Conservation (phyloP, 2,113 vertebrate genomes). For the Cnemophilus loriae region DNA sequence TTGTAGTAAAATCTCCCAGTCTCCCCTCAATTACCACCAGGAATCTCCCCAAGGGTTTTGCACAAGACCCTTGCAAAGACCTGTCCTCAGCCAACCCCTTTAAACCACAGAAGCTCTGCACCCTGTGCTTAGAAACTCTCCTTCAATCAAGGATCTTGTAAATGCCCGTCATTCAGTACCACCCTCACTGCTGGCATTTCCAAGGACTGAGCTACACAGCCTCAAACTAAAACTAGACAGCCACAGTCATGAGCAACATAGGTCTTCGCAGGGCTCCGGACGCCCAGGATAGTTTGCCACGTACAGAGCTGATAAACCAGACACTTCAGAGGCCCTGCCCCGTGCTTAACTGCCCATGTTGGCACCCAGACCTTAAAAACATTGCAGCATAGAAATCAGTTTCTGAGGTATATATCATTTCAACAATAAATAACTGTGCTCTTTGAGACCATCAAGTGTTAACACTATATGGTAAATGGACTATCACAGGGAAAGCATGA, state of each 20-base stretch:
- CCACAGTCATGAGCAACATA: fast-evolving
- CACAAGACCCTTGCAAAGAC: neutral
- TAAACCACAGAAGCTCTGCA: neutral
- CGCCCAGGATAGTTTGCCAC: neutral
- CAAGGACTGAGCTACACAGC: neutral
- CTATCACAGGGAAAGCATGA: neutral
- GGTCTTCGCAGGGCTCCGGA: fast-evolving
- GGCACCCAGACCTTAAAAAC: neutral
- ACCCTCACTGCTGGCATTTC: neutral
- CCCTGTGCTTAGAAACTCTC: neutral
- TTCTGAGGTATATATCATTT: neutral
- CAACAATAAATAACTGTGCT: neutral
- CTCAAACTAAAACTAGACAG: neutral
- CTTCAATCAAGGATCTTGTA: neutral
- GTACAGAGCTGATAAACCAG: neutral
- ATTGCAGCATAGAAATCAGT: neutral
- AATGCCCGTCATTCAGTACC: neutral
- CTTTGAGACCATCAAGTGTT: neutral
- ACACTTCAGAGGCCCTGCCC: neutral
- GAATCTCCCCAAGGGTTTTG: neutral
- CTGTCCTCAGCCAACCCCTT: neutral
- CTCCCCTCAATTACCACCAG: neutral
- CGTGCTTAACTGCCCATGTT: neutral
- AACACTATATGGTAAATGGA: neutral
- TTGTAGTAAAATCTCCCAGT: neutral